Conservation (phyloP, 2,113 vertebrate genomes). For the Dasyornis broadbenti region DNA sequence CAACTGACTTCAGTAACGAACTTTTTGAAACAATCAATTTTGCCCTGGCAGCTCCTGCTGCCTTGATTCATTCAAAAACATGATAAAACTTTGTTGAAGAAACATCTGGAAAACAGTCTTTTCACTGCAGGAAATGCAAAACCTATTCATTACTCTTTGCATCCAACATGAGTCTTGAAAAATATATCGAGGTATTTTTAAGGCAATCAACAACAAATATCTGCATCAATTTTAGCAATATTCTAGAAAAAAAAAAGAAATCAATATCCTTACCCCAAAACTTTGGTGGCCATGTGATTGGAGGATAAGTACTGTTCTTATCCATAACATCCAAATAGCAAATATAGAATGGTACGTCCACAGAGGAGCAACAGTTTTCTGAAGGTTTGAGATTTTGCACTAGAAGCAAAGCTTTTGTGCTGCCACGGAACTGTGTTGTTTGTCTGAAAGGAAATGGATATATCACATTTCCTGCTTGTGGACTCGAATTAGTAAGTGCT, state of each 20-base stretch:
- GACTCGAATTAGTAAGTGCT: conserved; percentile 88
- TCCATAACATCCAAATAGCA: conserved; percentile 82
- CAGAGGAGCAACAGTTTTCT: conserved; percentile 39
- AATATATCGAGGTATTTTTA: neutral
- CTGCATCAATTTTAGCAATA: neutral
- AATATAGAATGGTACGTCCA: conserved; percentile 21
- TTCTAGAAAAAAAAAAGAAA: neutral
- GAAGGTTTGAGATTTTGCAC: conserved; percentile 51
- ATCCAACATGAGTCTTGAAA: neutral
- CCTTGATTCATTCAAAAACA: neutral
- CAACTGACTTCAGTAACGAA: neutral
- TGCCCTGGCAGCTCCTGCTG: neutral
- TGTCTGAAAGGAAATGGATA: conserved; percentile 88
- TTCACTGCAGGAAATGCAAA: neutral
- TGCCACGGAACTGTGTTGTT: conserved; percentile 72
- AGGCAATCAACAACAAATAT: neutral
- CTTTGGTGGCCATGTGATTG: conserved; percentile 69
- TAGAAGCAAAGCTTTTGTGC: conserved; percentile 64
- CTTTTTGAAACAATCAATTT: neutral
- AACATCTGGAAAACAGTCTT: neutral
- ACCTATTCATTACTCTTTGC: neutral
- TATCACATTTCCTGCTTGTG: conserved; percentile 95
- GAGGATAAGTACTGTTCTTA: conserved; percentile 70
- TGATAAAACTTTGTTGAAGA: neutral
- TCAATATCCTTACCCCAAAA: conserved; percentile 78